Conservation (phyloP, 1,140 invertebrate genomes). For the Goniozus legneri region DNA sequence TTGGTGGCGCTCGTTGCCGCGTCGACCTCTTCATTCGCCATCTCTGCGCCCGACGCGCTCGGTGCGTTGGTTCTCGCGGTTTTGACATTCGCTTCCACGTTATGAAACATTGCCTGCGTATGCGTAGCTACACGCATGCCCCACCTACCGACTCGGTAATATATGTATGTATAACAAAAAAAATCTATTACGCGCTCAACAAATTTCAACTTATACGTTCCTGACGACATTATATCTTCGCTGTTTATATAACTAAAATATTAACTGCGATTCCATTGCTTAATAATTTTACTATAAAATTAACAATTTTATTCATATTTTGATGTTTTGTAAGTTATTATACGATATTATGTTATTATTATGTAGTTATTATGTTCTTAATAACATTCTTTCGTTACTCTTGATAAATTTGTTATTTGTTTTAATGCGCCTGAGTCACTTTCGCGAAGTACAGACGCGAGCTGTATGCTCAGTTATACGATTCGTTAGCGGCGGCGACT, state of each 20-base stretch:
- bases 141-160: background rate
- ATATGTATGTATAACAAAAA: background rate
- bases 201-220: background rate
- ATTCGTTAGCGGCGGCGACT: no score
- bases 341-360: no score
- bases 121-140: background rate
- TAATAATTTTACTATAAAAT: no score
- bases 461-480: no score
- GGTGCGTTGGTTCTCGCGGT: conserved; percentile 3
- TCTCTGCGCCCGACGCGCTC: conserved; percentile 12
- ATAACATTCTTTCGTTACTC: no score
- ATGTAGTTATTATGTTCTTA: no score
- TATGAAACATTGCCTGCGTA: background rate
- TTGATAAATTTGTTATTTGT: no score
- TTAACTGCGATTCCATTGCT: no score
- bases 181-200: background rate
- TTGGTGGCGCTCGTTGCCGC: conserved; percentile 25
- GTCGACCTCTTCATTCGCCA: conserved; percentile 19
- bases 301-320: no score
- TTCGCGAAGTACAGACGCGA: no score
- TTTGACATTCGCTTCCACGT: conserved; percentile 8
- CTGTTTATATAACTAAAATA: background rate
- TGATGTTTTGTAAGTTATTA: no score
- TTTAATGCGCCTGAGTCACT: no score
- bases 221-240: background rate